Evolutionary conservation across 2,113 vertebrate genomes (phyloP).

Genomic region (Thalassarche chlororhynchos): DNA sequence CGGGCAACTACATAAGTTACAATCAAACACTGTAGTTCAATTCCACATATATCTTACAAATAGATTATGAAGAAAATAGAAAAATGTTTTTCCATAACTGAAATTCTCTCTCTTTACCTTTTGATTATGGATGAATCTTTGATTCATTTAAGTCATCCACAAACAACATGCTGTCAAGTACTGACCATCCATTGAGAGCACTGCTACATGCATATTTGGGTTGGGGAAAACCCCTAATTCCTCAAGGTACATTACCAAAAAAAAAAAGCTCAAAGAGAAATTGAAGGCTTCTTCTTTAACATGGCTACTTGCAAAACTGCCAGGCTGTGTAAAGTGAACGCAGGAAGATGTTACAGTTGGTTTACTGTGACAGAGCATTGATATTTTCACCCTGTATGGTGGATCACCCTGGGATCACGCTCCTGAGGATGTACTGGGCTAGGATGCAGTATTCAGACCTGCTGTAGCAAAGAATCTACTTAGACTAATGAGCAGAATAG

Average conservation of each 20-base stretch:
- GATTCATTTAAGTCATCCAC: not conserved
- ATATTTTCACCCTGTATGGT: not conserved
- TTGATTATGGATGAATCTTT: not conserved
- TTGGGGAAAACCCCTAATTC: not conserved
- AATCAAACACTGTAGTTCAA: not conserved
- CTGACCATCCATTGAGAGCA: not conserved
- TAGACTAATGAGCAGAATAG: conserved; percentile 66
- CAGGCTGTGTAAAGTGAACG: conserved; percentile 28
- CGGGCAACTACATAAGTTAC: not conserved
- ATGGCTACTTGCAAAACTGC: conserved; percentile 31
- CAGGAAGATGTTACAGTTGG: conserved; percentile 41
- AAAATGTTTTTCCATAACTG: not conserved
- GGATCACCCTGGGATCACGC: conserved; percentile 47
- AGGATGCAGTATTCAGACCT: not conserved
- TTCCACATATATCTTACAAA: not conserved
- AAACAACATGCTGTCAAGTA: not conserved
- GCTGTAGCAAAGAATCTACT: not conserved
- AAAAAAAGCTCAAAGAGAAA: not conserved
- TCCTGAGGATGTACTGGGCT: not conserved
- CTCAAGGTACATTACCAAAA: not conserved
- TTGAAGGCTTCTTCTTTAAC: conserved; percentile 3
- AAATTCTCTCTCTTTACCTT: not conserved
- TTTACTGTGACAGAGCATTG: conserved; percentile 18
- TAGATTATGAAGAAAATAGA: not conserved
- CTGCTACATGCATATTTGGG: not conserved